Evolutionary conservation across 2,888 invertebrate species (phyloP).

Genomic region (Cartodere bifasciata): DNA sequence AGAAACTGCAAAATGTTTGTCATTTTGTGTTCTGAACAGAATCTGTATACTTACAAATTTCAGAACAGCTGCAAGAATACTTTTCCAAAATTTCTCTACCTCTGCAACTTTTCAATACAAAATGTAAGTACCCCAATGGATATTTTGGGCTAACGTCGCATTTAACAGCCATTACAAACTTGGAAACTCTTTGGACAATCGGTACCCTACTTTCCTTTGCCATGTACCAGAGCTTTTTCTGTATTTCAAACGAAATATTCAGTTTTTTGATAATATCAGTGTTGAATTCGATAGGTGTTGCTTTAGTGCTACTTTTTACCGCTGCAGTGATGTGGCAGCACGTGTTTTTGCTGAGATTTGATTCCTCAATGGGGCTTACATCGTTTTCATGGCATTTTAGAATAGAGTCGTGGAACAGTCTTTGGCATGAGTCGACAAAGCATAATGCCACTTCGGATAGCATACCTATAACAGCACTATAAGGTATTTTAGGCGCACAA

Average conservation of each 20-base stretch:
- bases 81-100: conserved; percentile 35
- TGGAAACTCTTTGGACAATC: conserved; percentile 56
- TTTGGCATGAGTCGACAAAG: conserved; percentile 45
- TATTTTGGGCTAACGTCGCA: conserved; percentile 52
- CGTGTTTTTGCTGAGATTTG: conserved; percentile 11
- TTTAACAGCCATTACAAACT: conserved; percentile 57
- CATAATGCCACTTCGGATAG: conserved; percentile 36
- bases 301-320: conserved; percentile 46
- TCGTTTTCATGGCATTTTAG: conserved; percentile 40
- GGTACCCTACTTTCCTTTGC: conserved; percentile 48
- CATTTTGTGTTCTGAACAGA: neutral
- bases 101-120: conserved; percentile 44
- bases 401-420: conserved; percentile 41
- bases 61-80: conserved; percentile 24
- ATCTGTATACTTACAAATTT: conserved; percentile 10
- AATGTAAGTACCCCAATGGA: conserved; percentile 58
- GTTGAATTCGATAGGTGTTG: conserved; percentile 46
- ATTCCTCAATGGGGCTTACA: conserved; percentile 12
- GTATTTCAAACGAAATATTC: conserved; percentile 45
- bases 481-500: conserved; percentile 22
- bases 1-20: conserved; percentile 43
- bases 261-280: conserved; percentile 46
- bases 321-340: conserved; percentile 56
- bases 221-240: conserved; percentile 45
- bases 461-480: conserved; percentile 21